A percentile compares a stretch with the other conserved stretches of the same genome.
Conservation (phyloP, 1,140 invertebrate species). For the Spodoptera frugiperda region DNA sequence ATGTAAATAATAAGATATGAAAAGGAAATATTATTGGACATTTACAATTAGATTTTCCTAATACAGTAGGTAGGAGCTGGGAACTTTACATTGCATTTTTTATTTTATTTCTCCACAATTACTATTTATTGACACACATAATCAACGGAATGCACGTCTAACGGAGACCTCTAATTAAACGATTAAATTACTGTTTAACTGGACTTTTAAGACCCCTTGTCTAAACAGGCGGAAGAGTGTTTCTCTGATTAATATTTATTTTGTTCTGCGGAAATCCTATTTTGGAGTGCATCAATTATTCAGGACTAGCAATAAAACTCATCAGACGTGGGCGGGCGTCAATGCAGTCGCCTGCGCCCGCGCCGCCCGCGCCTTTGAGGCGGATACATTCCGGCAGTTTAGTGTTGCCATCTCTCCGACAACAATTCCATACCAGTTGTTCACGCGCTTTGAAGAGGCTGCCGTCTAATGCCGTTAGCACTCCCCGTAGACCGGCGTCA, state of each 20-base stretch:
- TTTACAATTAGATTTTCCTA: background rate
- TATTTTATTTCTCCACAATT: no score
- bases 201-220: background rate
- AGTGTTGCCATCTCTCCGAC: constrained; percentile 5
- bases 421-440: background rate
- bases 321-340: constrained; percentile 34
- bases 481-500: background rate
- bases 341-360: constrained; percentile 2
- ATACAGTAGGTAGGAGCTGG: no score
- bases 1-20: background rate
- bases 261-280: constrained; percentile 24
- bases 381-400: constrained; percentile 10
- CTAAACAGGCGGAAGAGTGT: background rate
- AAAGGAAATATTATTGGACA: background rate
- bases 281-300: constrained; percentile 30
- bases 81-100: no score
- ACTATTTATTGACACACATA: no score
- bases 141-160: no score
- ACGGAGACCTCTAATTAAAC: no score
- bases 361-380: background rate
- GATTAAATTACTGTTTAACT: no score
- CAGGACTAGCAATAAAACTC: constrained; percentile 28
- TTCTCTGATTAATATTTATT: constrained; percentile 5
- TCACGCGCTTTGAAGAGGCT: background rate
- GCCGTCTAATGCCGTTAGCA: background rate